Evolutionary conservation across 2,113 vertebrate species (phyloP), one percentile per base, ranked within the genome.

Genomic region (Pollachius pollachius): DNA sequence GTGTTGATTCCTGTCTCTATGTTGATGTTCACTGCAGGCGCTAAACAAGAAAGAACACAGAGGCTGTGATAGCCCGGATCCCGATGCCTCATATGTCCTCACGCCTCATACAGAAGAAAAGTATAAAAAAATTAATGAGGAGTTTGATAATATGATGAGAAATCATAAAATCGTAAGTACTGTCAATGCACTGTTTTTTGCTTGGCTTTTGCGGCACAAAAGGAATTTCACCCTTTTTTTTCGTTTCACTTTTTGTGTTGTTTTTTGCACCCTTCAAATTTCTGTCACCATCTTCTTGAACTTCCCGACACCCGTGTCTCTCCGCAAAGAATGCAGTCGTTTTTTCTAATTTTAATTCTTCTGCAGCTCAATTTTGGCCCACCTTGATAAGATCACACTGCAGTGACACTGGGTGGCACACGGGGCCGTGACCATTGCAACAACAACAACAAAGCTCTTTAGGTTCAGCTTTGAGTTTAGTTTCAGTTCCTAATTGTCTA

Each of bases 61-160:
- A 97, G 97, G 97, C 91, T 98, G 97, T 92, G 97, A 99, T 95
- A 99, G 97, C 94, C 97, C 97, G 89, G 97, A 99, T 91, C 97
- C 97, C 75, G 97, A 99, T 82, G 94, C 95, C 92, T 97, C 97
- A 90, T 99, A 97, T 95, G 96, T 99, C 94, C 96, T 99, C 93
- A 99, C 97, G 87, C 97, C 97, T 90, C 97, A 99, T 92, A 99
- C 97, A 90, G 96, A 99, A 94, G 97, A 99, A 94, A 99, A 99
- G 91, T 99, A 99, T 96, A 98, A 99, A 97, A 99, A 99, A 98
- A 99, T 99, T 94, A 99, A 99, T 95, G 97, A 99, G 94, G 97
- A 99, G 89, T 99, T 99, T 97, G 97, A 99, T 98, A 99, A 99
- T 97, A 99, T 99, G 97, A 99, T 99, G 97, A 92, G 97, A 96